These are phyloP conservation scores for Antrozous pallidus DNA, from an alignment of 2,797 vertebrate species.

Conservation along the genomic window DNA sequence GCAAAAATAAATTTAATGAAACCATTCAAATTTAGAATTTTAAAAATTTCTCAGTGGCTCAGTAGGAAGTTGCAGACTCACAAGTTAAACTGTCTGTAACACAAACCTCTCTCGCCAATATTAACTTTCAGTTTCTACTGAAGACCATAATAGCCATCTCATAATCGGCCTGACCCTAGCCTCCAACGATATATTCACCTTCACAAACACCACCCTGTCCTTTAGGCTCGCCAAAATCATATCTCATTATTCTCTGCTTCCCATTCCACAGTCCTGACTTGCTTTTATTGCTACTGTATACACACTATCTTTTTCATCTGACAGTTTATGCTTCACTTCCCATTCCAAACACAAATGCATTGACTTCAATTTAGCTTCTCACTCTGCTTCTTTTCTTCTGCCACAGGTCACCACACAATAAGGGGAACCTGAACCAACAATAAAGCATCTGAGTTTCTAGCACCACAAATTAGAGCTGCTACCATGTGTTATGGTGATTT, in stretches of 20 bases:
- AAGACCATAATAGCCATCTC: not conserved
- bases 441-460: not conserved
- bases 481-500: not conserved
- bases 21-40: not conserved
- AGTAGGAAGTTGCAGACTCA: not conserved
- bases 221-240: not conserved
- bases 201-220: not conserved
- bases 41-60: not conserved
- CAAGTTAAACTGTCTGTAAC: not conserved
- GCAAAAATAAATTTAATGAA: not conserved
- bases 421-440: not conserved
- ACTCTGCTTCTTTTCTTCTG: not conserved
- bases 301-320: not conserved
- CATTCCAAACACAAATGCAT: not conserved
- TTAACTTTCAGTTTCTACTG: not conserved
- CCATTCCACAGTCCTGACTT: not conserved
- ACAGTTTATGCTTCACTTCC: constrained; percentile 3
- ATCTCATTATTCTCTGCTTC: not conserved
- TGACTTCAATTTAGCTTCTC: not conserved
- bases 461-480: not conserved
- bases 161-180: not conserved
- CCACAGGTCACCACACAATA: not conserved
- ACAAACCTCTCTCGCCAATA: not conserved
- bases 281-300: not conserved
- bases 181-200: not conserved